Evolutionary conservation across 2,888 invertebrate genomes (phyloP), one percentile per base, ranked within the genome.

Genomic region (Eilema depressum): DNA sequence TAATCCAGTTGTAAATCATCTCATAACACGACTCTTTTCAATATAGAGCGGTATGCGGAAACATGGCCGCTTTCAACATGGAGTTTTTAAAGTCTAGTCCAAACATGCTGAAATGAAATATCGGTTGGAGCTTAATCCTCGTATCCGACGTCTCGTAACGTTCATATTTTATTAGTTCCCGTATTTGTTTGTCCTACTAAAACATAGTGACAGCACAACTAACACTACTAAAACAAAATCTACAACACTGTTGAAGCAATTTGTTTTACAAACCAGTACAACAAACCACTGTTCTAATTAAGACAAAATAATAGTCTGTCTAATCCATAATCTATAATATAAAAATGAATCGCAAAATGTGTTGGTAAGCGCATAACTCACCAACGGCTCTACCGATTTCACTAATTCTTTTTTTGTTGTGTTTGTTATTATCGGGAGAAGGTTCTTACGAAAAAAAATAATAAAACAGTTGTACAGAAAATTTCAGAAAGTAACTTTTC

Each of bases 31-130:
- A 82, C 85, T 79, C 76, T 82, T 79, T 80, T 79, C 82, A 81
- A 81, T 79, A 73, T 81, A 77, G 79, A 78, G 76, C 80, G 84
- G 83, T 77, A 89, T 88, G 88, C 91, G 91, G 91, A 92, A 90
- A 88, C 86, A 87, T 80, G 83, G 70, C 76, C 77, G 73, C 78
- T 76, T 76, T 74, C 69, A 83, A 78, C 78, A 82, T 76, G 78
- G 81, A 79, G 83, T 89, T 88, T 79, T 86, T 81, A 85, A 88
- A 88, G 86, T 82, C 86, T 82, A 88, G 77, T 77, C 84, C 85
- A 84, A 87, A 88, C 87, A 89, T 73, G 85, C 80, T 81, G 85
- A 89, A 88, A 89, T 92, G 89, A 91, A 92, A 92, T 89, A 89
- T 90, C 83, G 86, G 79, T 71, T 74, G 80, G 76, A 78, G 75